These are phyloP conservation scores for Magallana gigas DNA, from an alignment of 1,140 invertebrate genomes.

Conservation along the genomic window DNA sequence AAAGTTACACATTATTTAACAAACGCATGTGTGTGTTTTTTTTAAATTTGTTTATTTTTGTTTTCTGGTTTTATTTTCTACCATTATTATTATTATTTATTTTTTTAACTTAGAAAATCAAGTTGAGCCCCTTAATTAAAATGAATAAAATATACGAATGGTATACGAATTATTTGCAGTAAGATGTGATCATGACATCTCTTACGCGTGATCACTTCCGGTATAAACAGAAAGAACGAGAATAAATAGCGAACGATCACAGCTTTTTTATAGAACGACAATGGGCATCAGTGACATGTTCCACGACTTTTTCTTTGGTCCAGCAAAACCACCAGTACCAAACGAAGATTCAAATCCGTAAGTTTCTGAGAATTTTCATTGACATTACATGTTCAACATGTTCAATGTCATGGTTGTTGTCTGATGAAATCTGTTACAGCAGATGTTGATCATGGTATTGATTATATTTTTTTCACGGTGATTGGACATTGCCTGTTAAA, in stretches of 20 bases:
- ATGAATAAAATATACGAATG: too few species aligned
- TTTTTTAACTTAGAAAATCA: too few species aligned
- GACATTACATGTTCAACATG: background rate
- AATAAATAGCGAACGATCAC: background rate
- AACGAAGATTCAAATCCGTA: background rate
- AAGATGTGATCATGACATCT: background rate
- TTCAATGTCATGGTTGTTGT: background rate
- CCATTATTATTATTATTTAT: too few species aligned
- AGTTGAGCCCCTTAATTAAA: too few species aligned
- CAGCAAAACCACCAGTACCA: background rate
- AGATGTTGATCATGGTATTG: too few species aligned
- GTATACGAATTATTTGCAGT: background rate
- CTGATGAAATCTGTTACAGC: background rate
- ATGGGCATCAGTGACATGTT: constrained; percentile 48
- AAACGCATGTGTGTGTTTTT: too few species aligned
- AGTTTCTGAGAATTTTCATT: background rate
- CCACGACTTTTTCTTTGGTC: constrained; percentile 39
- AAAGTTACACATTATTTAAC: too few species aligned
- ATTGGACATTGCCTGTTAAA: too few species aligned
- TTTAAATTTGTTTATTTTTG: too few species aligned
- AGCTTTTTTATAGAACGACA: constrained; percentile 12
- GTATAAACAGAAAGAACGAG: constrained; percentile 17
- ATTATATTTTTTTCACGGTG: too few species aligned
- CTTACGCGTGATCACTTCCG: background rate
- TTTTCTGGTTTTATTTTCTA: too few species aligned